These are phyloP conservation scores for Hydraecia micacea DNA, from an alignment of 2,888 invertebrate genomes.

Conservation along the genomic window DNA sequence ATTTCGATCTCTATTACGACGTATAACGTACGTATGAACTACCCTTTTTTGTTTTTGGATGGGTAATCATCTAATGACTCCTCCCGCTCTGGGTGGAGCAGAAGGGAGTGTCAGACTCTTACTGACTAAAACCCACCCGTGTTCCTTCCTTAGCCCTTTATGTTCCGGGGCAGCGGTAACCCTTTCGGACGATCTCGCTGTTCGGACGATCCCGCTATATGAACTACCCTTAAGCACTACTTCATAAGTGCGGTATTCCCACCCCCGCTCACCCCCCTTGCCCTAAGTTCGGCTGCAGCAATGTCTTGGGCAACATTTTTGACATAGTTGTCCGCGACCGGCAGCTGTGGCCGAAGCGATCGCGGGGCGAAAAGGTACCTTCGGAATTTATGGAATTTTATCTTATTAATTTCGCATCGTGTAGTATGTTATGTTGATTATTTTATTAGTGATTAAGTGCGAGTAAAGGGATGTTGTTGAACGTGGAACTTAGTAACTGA, in stretches of 20 bases:
- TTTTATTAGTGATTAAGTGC: constrained; percentile 1
- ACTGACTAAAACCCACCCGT: no score
- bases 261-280: background rate
- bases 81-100: no score
- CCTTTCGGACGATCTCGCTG: no score
- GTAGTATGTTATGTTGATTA: constrained; percentile 37
- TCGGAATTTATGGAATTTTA: constrained; percentile 56
- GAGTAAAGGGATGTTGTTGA: background rate
- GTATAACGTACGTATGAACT: background rate
- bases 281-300: constrained; percentile 52
- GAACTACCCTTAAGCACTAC: constrained; percentile 43
- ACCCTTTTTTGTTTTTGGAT: no score
- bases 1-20: background rate
- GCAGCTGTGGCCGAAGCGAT: constrained; percentile 45
- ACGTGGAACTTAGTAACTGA: no score
- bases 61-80: no score
- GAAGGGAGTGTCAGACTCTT: no score
- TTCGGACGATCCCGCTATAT: no score
- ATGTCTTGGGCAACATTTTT: constrained; percentile 71
- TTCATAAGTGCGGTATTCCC: constrained; percentile 39
- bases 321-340: constrained; percentile 61
- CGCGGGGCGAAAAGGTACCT: constrained; percentile 11
- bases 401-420: constrained; percentile 58
- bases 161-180: no score
- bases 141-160: no score